These are phyloP conservation scores for Drosophila ironensis DNA, from an alignment of 1,140 invertebrate genomes.

Conservation along the genomic window DNA sequence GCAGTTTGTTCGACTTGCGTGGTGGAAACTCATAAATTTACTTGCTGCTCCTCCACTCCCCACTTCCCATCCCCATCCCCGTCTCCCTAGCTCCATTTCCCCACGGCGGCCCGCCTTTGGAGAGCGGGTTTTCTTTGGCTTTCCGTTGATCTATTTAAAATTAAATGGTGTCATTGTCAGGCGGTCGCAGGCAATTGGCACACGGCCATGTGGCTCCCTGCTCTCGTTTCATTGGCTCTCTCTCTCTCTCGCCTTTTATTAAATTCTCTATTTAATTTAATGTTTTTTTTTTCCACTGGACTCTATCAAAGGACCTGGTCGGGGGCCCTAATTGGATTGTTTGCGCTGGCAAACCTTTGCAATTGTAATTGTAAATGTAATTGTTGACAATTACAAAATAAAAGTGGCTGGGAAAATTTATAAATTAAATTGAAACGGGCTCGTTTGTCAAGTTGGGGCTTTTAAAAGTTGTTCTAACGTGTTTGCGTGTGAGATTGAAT, in stretches of 20 bases:
- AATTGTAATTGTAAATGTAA: neutral
- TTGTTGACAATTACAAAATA: too few relatives aligned
- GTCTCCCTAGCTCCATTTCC: too few relatives aligned
- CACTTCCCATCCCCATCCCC: neutral
- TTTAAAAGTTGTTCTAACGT: too few relatives aligned
- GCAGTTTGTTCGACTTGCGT: slow-evolving; percentile 43
- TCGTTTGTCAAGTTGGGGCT: too few relatives aligned
- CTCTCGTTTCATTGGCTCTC: neutral
- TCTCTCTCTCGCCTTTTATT: neutral
- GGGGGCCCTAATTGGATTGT: slow-evolving; percentile 20
- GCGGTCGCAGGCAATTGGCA: slow-evolving; percentile 24
- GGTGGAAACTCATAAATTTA: slow-evolving; percentile 55
- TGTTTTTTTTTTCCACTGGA: neutral
- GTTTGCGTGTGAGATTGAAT: too few relatives aligned
- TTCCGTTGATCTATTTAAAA: slow-evolving; percentile 56
- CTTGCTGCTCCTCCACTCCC: slow-evolving; percentile 7
- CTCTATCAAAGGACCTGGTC: slow-evolving; percentile 14
- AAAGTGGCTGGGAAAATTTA: too few relatives aligned
- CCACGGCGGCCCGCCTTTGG: too few relatives aligned
- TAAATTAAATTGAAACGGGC: too few relatives aligned
- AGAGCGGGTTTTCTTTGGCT: slow-evolving; percentile 12
- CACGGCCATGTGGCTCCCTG: slow-evolving; percentile 6
- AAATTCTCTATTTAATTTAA: neutral
- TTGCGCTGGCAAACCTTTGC: neutral
- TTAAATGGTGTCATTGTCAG: slow-evolving; percentile 70